Base-by-base conservation (phyloP, 2,888 invertebrate species). In the Galerucella nymphaeae region DNA sequence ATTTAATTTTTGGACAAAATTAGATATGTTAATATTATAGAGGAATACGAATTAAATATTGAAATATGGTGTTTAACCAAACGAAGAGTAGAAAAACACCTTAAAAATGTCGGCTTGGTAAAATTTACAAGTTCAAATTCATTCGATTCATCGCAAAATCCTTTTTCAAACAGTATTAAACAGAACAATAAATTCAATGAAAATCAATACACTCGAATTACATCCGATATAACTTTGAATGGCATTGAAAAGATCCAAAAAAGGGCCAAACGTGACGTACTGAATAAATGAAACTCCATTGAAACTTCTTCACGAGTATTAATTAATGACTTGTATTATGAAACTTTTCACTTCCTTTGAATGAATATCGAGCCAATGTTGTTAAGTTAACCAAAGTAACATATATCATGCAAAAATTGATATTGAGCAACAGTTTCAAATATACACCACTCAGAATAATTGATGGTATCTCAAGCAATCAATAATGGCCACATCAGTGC, bases 121-220 rank as follows among this genome's bases (percentile, higher is more conserved):
- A 58, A 66, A 45, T 66, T 66, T 57, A 66, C 42, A 16, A 23
- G 59, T 45, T 45, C n/a, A 23, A 42, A 62, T 55, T 69, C 41
- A 41, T 55, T 41, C 63, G 62, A 69, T 69, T 69, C 53, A 69
- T 63, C 18, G 41, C 23, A 20, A 62, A 69, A 63, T 69, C 69
- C 69, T 55, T 69, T 53, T 69, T 66, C 66, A 66, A 66, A 66
- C 66, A 66, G 66, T 48, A 66, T 66, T 62, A 69, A 69, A 69
- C 42, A 63, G 62, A 62, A 67, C 58, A 72, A 59, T 65, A 59
- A 68, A 64, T 59, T 61, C 55, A n/a, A 64, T 64, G 38, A 59
- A 68, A 72, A 72, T 68, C 68, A 72, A 72, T 72, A 68, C 57
- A 58, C 45, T 64, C 42, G 72, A 68, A 65, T 59, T 58, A 50